Conservation (phyloP, 2,888 invertebrate genomes). For the Perizoma affinitatum region DNA sequence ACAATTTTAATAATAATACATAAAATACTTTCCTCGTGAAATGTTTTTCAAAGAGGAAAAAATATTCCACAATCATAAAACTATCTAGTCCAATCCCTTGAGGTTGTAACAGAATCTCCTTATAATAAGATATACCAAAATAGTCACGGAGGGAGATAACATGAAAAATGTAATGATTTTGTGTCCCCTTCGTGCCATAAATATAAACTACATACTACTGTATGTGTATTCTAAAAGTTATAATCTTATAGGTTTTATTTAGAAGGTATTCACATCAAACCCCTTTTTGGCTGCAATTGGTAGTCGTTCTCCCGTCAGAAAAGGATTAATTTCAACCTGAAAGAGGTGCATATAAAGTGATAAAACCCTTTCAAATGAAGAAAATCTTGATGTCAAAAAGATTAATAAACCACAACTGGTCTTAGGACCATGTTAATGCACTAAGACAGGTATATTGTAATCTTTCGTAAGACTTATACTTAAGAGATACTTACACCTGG, state of each 20-base stretch:
- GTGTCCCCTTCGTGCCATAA: slow-evolving; percentile 32
- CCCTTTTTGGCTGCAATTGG: slow-evolving; percentile 97
- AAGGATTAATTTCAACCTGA: slow-evolving; percentile 90
- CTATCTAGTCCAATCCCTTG: slow-evolving; percentile 20
- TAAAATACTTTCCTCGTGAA: no score
- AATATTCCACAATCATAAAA: slow-evolving; percentile 2
- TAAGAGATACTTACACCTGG: slow-evolving; percentile 74
- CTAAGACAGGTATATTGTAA: no score
- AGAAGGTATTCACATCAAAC: slow-evolving; percentile 85
- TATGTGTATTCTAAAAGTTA: slow-evolving; percentile 33
- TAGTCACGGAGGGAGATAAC: slow-evolving; percentile 41
- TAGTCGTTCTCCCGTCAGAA: slow-evolving; percentile 91
- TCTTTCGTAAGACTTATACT: no score
- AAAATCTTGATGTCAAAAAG: no score
- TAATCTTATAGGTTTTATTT: slow-evolving; percentile 38
- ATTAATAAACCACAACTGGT: no score
- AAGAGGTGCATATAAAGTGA: slow-evolving; percentile 41
- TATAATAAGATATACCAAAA: slow-evolving; percentile 44
- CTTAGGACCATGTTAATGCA: no score
- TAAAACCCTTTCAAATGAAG: no score
- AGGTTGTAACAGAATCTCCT: slow-evolving; percentile 55
- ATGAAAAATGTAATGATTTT: slow-evolving; percentile 17
- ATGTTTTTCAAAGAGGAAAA: neutral
- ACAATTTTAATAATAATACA: no score
- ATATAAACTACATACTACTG: slow-evolving; percentile 33